Evolutionary conservation across 2,888 invertebrate genomes (phyloP).

Genomic region (Leptinotarsa rubiginosa): DNA sequence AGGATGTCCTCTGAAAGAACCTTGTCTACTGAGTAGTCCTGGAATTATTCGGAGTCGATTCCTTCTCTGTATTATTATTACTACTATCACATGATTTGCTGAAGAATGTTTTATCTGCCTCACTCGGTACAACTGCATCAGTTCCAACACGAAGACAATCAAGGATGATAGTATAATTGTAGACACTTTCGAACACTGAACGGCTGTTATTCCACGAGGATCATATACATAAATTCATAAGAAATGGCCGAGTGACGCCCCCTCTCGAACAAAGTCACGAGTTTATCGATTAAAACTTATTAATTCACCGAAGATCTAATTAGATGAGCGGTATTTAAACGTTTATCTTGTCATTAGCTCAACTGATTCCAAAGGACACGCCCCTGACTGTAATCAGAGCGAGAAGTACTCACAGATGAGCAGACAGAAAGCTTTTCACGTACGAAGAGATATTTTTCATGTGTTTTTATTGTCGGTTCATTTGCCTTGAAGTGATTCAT

Average conservation of each 20-base stretch:
- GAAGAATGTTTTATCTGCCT: background rate
- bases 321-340: constrained; percentile 22
- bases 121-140: too few relatives aligned
- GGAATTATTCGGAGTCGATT: too few relatives aligned
- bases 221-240: constrained; percentile 24
- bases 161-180: constrained; percentile 16
- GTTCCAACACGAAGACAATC: constrained; percentile 7
- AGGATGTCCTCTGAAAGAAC: too few relatives aligned
- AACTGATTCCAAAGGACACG: constrained; percentile 14
- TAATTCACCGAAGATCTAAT: constrained; percentile 26
- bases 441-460: too few relatives aligned
- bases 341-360: constrained; percentile 30
- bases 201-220: constrained; percentile 5
- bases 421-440: too few relatives aligned
- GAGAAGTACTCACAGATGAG: background rate
- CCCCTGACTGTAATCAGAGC: constrained; percentile 8
- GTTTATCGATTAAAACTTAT: constrained; percentile 28
- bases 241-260: constrained; percentile 19
- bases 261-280: constrained; percentile 22
- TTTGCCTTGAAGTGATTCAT: too few relatives aligned
- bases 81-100: too few relatives aligned
- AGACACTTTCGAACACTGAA: constrained; percentile 1
- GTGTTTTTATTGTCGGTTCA: too few relatives aligned
- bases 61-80: too few relatives aligned
- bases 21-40: too few relatives aligned